These are phyloP conservation scores for Etheostoma cragini DNA, from an alignment of 2,113 vertebrate genomes.

Conservation along the genomic window DNA sequence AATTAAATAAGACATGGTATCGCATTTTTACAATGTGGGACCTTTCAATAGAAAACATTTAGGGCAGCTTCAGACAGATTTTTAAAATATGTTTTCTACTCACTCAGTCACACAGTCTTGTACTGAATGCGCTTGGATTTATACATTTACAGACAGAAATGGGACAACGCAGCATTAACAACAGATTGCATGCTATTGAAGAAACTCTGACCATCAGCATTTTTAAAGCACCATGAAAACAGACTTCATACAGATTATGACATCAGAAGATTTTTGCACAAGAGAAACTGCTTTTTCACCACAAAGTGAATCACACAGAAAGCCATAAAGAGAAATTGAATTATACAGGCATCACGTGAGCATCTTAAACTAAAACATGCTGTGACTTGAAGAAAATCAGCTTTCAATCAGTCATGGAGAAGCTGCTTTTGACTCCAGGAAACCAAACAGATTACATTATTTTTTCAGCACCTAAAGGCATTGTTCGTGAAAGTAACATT, in stretches of 20 bases:
- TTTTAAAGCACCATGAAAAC: slow-evolving; percentile 26
- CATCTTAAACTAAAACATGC: slow-evolving; percentile 9
- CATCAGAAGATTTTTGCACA: not conserved
- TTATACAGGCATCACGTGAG: not conserved
- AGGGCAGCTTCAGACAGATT: not conserved
- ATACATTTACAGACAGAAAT: slow-evolving; percentile 19
- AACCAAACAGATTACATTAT: slow-evolving; percentile 22
- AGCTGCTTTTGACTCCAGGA: not conserved
- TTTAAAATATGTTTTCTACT: not conserved
- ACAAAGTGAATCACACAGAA: not conserved
- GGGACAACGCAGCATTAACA: slow-evolving; percentile 14
- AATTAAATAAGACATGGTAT: too few species aligned
- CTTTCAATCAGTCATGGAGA: slow-evolving; percentile 10
- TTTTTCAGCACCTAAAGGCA: not conserved
- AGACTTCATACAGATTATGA: slow-evolving; percentile 28
- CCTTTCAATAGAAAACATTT: not conserved
- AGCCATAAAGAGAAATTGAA: not conserved
- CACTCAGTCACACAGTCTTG: not conserved
- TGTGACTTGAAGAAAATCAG: slow-evolving; percentile 8
- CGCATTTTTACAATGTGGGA: not conserved
- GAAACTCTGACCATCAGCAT: slow-evolving; percentile 29
- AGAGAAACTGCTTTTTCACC: slow-evolving; percentile 8
- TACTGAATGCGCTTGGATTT: not conserved
- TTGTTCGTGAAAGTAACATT: not conserved
- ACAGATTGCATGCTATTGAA: slow-evolving; percentile 16